Conservation (phyloP, 92 coral and sea anemone species). For the Plumapathes pennacea region DNA sequence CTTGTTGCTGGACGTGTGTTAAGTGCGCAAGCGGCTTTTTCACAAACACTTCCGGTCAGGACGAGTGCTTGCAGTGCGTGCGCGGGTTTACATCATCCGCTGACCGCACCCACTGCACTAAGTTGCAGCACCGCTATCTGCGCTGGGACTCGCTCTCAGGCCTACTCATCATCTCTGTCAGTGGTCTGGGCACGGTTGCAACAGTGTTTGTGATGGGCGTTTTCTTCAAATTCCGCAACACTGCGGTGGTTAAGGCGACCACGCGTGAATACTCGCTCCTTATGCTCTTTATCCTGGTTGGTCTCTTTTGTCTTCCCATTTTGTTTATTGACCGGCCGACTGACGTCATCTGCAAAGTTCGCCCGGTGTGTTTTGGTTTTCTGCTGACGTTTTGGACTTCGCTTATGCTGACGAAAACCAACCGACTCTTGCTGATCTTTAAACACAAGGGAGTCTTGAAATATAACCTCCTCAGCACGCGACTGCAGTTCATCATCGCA, state of each 20-base stretch:
- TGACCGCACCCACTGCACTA: slow-evolving; percentile 62
- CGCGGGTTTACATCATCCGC: slow-evolving; percentile 62
- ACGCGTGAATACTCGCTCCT: slow-evolving; percentile 82
- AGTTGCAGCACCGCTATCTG: slow-evolving; percentile 76
- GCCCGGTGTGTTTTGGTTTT: slow-evolving; percentile 78
- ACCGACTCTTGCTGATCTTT: slow-evolving; percentile 80
- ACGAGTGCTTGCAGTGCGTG: slow-evolving; percentile 51
- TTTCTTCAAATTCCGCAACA: slow-evolving; percentile 63
- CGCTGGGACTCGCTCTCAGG: slow-evolving; percentile 66
- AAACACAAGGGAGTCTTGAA: slow-evolving; percentile 63
- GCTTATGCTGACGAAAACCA: slow-evolving; percentile 88
- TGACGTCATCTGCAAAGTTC: slow-evolving; percentile 55
- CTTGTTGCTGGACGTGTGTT: slow-evolving; percentile 94
- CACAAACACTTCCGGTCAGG: slow-evolving; percentile 63
- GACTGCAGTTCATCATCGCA: slow-evolving; percentile 72
- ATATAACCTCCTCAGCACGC: slow-evolving; percentile 57
- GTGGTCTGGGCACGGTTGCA: slow-evolving; percentile 59
- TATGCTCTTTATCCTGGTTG: slow-evolving; percentile 58
- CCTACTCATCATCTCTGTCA: slow-evolving; percentile 53
- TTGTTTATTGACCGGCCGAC: slow-evolving; percentile 75
- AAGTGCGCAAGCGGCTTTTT: slow-evolving; percentile 68
- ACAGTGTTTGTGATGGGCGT: slow-evolving; percentile 67
- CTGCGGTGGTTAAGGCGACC: slow-evolving; percentile 93
- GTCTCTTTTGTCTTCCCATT: slow-evolving; percentile 69
- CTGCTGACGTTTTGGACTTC: slow-evolving; percentile 82